phyloP scores from a whole-genome alignment of 2,888 invertebrate species.

The Lepidocyrtinus sp. region DNA sequence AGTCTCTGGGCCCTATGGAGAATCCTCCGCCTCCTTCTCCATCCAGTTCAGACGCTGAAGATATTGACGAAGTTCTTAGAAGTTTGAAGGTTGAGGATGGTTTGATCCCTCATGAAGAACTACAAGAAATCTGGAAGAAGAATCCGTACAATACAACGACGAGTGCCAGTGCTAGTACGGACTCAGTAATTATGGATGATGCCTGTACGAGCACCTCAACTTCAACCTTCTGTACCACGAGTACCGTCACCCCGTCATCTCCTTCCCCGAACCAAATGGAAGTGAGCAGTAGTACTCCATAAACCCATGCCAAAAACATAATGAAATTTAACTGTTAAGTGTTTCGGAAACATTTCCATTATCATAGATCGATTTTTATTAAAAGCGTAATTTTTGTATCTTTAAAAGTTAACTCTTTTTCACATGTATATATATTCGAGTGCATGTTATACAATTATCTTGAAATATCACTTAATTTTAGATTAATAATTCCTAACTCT shows the following conservation, averaged over 20 bases:
- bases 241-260: not conserved
- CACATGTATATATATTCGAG: too few species aligned
- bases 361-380: too few species aligned
- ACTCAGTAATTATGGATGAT: too few species aligned
- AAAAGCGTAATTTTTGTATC: conserved; percentile 10
- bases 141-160: not conserved
- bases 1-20: conserved; percentile 31
- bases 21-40: conserved; percentile 18
- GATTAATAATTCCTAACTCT: not conserved
- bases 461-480: conserved; percentile 8
- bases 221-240: too few species aligned
- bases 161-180: too few species aligned
- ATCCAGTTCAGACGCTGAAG: not conserved
- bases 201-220: too few species aligned
- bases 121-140: conserved; percentile 16
- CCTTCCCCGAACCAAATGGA: not conserved
- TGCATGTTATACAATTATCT: too few species aligned
- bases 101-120: conserved; percentile 18
- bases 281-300: not conserved
- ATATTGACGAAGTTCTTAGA: not conserved
- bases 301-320: too few species aligned
- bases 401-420: not conserved
- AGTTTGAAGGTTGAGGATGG: conserved; percentile 5
- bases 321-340: too few species aligned
- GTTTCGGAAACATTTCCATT: too few species aligned